These are phyloP conservation scores for Andrena fulva DNA, from an alignment of 2,888 invertebrate genomes.

Conservation along the genomic window DNA sequence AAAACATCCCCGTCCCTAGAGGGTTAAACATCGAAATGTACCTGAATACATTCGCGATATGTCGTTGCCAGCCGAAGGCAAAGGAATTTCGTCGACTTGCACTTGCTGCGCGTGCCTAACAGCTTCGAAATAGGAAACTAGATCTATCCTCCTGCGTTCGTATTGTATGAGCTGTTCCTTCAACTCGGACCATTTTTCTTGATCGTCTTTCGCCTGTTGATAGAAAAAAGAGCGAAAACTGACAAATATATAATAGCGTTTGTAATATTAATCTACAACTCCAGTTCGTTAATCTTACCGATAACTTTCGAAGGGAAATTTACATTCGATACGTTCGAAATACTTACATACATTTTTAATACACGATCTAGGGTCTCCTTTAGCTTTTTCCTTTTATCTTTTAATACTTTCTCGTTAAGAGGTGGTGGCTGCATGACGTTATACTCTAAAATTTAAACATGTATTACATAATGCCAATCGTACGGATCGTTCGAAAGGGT, in stretches of 20 bases:
- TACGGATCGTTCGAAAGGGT: background rate
- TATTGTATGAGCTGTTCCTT: slow-evolving; percentile 96
- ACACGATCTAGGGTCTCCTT: slow-evolving; percentile 98
- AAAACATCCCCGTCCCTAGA: no score
- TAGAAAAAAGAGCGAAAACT: slow-evolving; percentile 21
- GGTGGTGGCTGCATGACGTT: slow-evolving; percentile 98
- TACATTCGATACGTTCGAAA: slow-evolving; percentile 40
- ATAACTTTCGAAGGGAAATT: slow-evolving; percentile 50
- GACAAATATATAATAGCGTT: slow-evolving; percentile 3
- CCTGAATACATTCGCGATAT: slow-evolving; percentile 79
- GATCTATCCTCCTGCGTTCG: slow-evolving; percentile 93
- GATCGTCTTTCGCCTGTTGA: slow-evolving; percentile 96
- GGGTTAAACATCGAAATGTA: slow-evolving; percentile 10
- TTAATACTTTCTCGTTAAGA: slow-evolving; percentile 97
- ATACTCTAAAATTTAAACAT: slow-evolving; percentile 87
- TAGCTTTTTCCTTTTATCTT: slow-evolving; percentile 97
- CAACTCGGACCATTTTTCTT: slow-evolving; percentile 96
- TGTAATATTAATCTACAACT: background rate
- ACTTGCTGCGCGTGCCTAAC: slow-evolving; percentile 98
- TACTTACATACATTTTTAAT: slow-evolving; percentile 97
- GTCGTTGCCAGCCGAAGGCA: slow-evolving; percentile 88
- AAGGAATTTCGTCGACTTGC: slow-evolving; percentile 97
- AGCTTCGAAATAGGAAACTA: slow-evolving; percentile 97
- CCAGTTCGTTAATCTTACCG: slow-evolving; percentile 54
- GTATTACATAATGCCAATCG: slow-evolving; percentile 2